phyloP scores from a whole-genome alignment of 23 tunicate species.

The Phallusia fumigata region DNA sequence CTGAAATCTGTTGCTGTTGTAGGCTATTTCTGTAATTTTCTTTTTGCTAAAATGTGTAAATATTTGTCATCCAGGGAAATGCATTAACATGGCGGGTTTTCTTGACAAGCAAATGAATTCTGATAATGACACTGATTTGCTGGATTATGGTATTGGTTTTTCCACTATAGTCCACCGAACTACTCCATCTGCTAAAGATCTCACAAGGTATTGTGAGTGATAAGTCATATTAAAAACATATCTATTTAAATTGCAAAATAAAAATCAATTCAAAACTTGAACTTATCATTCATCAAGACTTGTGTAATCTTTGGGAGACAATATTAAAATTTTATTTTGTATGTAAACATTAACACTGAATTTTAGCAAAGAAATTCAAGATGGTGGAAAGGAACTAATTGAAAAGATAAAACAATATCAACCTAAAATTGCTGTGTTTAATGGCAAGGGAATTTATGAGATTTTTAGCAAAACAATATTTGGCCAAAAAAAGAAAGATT shows the following conservation, averaged over 20 bases:
- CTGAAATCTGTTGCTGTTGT: not conserved
- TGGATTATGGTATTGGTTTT: slow-evolving; percentile 83
- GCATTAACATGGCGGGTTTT: slow-evolving; percentile 81
- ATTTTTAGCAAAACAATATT: slow-evolving; percentile 86
- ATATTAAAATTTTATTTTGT: not conserved
- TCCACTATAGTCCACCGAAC: slow-evolving; percentile 85
- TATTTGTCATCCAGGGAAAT: slow-evolving; percentile 46
- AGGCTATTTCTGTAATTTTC: not conserved
- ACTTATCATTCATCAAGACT: slow-evolving; percentile 3
- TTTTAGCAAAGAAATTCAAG: slow-evolving; percentile 65
- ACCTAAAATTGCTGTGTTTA: slow-evolving; percentile 93
- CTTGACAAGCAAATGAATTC: slow-evolving; percentile 53
- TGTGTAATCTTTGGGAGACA: not conserved
- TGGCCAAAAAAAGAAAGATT: slow-evolving; percentile 81
- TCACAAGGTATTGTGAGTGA: slow-evolving; percentile 50
- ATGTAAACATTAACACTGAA: not conserved
- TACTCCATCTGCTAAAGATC: slow-evolving; percentile 79
- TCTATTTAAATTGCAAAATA: not conserved
- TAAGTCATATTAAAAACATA: not conserved
- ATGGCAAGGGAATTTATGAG: slow-evolving; percentile 95
- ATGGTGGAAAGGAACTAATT: slow-evolving; percentile 82
- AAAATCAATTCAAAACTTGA: not conserved
- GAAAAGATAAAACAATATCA: slow-evolving; percentile 73
- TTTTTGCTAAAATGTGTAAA: not conserved
- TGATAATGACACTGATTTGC: slow-evolving; percentile 66